Percentiles rank a stretch among this genome's conserved stretches.
phyloP scores from a whole-genome alignment of 1,140 invertebrate species.

The Bicyclus anynana region DNA sequence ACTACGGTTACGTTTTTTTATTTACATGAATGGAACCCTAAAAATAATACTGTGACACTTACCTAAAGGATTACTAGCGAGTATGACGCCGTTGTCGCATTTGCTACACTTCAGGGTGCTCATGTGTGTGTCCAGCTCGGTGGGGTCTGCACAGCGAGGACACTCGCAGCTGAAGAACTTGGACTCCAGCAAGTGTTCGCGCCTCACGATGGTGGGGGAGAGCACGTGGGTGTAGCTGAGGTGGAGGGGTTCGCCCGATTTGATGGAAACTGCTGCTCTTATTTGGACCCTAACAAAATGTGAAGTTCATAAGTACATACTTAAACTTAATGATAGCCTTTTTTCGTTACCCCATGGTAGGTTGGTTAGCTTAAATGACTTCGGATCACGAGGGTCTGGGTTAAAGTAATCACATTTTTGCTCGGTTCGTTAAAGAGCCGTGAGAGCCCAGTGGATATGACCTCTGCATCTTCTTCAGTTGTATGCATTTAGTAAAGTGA shows the following conservation, averaged over 20 bases:
- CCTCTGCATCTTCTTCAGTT: no score
- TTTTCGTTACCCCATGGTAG: no score
- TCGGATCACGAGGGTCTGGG: no score
- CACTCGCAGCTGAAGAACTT: conserved; percentile 89
- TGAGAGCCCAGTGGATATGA: no score
- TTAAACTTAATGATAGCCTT: no score
- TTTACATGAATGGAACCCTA: no score
- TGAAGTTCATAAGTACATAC: not conserved
- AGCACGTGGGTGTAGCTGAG: conserved; percentile 87
- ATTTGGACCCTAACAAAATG: conserved; percentile 79
- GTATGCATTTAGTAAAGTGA: no score
- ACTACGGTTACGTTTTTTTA: no score
- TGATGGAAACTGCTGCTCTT: conserved; percentile 82
- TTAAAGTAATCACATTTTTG: no score
- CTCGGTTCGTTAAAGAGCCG: no score
- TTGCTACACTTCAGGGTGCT: conserved; percentile 87
- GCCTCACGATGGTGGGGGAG: conserved; percentile 84
- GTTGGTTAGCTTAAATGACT: no score
- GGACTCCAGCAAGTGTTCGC: conserved; percentile 83
- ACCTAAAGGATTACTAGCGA: conserved; percentile 82
- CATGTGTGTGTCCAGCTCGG: conserved; percentile 85
- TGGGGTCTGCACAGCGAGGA: conserved; percentile 84
- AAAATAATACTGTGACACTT: not conserved
- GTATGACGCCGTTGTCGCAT: conserved; percentile 83
- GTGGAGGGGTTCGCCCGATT: conserved; percentile 80